A percentile compares a stretch with the other conserved stretches of the same genome.
Evolutionary conservation across 1,140 invertebrate genomes (phyloP).

Genomic region (Sarcophaga bullata): DNA sequence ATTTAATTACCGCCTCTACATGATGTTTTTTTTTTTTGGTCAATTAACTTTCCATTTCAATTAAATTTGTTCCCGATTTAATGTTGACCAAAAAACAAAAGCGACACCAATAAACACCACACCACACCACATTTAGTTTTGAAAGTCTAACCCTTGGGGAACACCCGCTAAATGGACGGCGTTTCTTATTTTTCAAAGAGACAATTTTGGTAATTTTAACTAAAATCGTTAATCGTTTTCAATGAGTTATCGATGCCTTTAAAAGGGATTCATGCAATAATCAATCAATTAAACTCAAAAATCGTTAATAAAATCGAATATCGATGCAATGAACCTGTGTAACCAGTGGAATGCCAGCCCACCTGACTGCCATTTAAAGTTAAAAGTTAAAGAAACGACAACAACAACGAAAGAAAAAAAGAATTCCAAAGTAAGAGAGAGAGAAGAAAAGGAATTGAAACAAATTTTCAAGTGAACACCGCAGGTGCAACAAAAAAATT

Average conservation of each 20-base stretch:
- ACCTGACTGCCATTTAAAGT: neutral
- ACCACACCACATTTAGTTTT: neutral
- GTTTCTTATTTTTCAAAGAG: neutral
- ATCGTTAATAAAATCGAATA: neutral
- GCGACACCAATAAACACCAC: no score
- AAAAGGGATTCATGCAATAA: neutral
- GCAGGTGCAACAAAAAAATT: constrained; percentile 35
- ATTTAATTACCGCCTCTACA: no score
- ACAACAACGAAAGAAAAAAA: no score
- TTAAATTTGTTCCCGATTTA: no score
- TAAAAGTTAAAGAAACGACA: no score
- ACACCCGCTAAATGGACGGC: neutral
- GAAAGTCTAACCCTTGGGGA: neutral
- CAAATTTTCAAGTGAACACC: constrained; percentile 36
- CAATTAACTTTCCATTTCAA: no score
- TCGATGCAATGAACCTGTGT: neutral
- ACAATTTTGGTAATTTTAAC: neutral
- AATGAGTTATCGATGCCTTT: neutral
- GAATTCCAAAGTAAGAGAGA: no score
- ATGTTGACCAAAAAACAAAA: no score
- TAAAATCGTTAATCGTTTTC: neutral
- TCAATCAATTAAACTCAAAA: constrained; percentile 14
- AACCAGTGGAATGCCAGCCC: neutral
- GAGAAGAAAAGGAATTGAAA: neutral
- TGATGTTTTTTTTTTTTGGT: no score